These are phyloP conservation scores for Sinocyclocheilus maitianheensis DNA, from an alignment of 2,113 vertebrate genomes.

Conservation along the genomic window DNA sequence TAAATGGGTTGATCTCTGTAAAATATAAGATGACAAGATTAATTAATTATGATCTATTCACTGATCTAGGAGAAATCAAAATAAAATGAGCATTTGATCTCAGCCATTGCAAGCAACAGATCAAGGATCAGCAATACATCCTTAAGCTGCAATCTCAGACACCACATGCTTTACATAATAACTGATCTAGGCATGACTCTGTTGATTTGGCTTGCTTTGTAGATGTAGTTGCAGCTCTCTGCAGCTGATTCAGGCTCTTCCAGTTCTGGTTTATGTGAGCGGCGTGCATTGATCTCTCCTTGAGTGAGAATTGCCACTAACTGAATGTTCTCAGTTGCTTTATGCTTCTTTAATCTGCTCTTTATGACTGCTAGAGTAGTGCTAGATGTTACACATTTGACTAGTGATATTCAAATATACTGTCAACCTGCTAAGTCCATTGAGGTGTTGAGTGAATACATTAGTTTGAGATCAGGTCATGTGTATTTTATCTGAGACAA, in stretches of 20 bases:
- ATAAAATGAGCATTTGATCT: background rate
- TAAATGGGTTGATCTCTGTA: too few relatives aligned
- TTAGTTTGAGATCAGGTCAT: conserved; percentile 14
- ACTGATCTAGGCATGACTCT: background rate
- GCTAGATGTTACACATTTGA: background rate
- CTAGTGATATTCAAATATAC: conserved; percentile 9
- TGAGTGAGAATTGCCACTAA: conserved; percentile 21
- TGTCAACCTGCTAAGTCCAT: background rate
- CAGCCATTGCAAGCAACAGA: background rate
- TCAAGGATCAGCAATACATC: background rate
- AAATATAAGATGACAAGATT: background rate
- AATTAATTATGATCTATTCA: background rate
- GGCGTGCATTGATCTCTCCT: conserved; percentile 16
- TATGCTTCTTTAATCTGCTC: background rate
- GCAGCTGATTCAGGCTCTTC: background rate
- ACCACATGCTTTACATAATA: background rate
- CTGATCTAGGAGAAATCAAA: background rate
- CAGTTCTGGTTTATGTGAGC: background rate
- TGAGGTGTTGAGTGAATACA: background rate
- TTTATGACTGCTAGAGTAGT: background rate
- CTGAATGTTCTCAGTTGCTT: conserved; percentile 23
- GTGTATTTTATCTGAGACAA: background rate
- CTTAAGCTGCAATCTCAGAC: background rate
- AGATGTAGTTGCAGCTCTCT: background rate
- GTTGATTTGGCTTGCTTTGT: background rate